Base-by-base conservation (phyloP, 2,113 vertebrate species). In the Gavialis gangeticus region DNA sequence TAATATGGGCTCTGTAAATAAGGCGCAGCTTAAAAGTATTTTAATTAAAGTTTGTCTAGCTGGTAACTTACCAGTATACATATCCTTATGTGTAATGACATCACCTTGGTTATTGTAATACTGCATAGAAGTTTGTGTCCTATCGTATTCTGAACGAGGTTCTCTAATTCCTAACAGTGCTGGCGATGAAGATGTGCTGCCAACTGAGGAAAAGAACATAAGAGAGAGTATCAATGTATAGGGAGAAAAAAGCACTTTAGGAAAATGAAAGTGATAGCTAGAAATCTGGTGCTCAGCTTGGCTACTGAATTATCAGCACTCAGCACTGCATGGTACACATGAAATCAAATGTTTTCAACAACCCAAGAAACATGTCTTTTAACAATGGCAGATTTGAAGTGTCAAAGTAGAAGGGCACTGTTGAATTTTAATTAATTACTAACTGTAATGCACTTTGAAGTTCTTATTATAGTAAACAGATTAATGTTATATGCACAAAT, bases 21-120 rank as follows among this genome's bases (percentile, higher is more conserved):
- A 28, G 56, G 12, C 91, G 14, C 2, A 80, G 76, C 27, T 25
- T 84, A 37, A 4, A 73, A 5, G 10, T 28, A 59, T 18, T 76
- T 8, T 55, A 69, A 79, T 75, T 30, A 37, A 2, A 17, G 81
- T 60, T 89, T 66, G 78, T 73, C 84, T 83, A 3, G 79, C 82
- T 24, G 88, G 75, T 24, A 1, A 60, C 98, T 98, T 98, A 99
- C 99, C 99, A 98, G 98, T 98, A 93, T 99, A 99, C 81, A 99
- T 98, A 93, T 98, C 99, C 98, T 99, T 99, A 78, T 99, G 98
- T 80, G 98, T 92, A 91, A 98, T 98, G 98, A 98, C 97, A 90
- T 99, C 99, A 55, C 98, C 99, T 97, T 99, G 99, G 98, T 98
- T 99, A 94, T 98, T 99, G 97, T 99, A 99, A 98, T 99, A 99